Evolutionary conservation across 2,888 invertebrate genomes (phyloP).

Genomic region (Actias luna): DNA sequence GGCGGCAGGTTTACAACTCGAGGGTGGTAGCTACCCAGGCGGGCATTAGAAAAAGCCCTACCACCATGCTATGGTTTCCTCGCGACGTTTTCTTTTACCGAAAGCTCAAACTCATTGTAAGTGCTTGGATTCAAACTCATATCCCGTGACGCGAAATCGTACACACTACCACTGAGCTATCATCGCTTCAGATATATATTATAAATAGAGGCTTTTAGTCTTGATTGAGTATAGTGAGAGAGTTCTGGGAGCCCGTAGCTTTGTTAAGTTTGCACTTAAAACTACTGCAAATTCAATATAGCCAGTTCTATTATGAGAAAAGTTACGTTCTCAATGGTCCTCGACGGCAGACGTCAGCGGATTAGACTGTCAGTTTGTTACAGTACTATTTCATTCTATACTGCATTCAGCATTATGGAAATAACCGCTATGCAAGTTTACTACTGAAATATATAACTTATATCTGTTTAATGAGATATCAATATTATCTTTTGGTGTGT

Average conservation of each 20-base stretch:
- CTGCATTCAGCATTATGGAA: neutral
- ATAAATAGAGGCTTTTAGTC: neutral
- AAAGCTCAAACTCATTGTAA: no score
- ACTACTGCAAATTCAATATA: constrained; percentile 7
- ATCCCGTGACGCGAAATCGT: no score
- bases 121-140: no score
- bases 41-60: no score
- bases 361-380: neutral
- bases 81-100: no score
- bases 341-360: constrained; percentile 19
- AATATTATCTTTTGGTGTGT: neutral
- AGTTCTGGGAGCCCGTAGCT: neutral
- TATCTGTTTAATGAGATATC: neutral
- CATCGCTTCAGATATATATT: neutral
- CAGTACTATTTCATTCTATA: neutral
- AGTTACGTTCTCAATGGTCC: constrained; percentile 27
- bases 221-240: neutral
- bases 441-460: neutral
- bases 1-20: no score
- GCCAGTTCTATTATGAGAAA: constrained; percentile 31
- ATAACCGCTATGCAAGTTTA: neutral
- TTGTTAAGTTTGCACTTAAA: constrained; percentile 7
- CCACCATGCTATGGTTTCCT: no score
- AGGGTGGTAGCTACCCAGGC: no score
- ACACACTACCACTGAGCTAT: no score